Percentiles rank a stretch among this genome's conserved stretches.
phyloP scores from a whole-genome alignment of 2,888 invertebrate species.

The Mythimna vitellina region DNA sequence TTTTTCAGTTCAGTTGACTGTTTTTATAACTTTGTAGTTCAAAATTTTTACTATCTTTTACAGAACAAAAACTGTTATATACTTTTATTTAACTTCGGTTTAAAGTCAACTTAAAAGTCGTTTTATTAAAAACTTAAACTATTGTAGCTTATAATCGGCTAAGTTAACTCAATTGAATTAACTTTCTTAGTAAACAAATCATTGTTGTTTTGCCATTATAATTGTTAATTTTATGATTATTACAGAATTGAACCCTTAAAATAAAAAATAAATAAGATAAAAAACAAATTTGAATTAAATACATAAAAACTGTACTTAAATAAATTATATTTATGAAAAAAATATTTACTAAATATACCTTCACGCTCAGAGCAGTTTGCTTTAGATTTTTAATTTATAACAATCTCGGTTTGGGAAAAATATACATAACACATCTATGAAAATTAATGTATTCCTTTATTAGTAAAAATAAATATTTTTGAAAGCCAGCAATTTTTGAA shows the following conservation, averaged over 20 bases:
- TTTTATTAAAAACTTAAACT: slow-evolving; percentile 22
- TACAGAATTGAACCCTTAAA: too few species aligned
- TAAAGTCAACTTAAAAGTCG: not conserved
- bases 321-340: too few species aligned
- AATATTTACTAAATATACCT: slow-evolving; percentile 18
- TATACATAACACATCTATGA: slow-evolving; percentile 63
- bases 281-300: too few species aligned
- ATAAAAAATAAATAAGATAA: too few species aligned
- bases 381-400: slow-evolving; percentile 66
- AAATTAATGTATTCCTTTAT: slow-evolving; percentile 5
- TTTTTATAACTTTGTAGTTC: not conserved
- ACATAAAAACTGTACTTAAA: too few species aligned
- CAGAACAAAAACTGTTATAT: not conserved
- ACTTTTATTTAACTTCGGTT: slow-evolving; percentile 1
- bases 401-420: slow-evolving; percentile 69
- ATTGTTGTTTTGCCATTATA: not conserved
- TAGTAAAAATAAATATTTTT: not conserved
- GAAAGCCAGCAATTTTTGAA: too few species aligned
- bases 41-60: not conserved
- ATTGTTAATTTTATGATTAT: too few species aligned
- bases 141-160: not conserved
- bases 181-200: not conserved
- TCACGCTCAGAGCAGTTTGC: slow-evolving; percentile 46
- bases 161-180: not conserved
- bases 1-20: not conserved